These are phyloP conservation scores for Capitulum mitella DNA, from an alignment of 2,888 invertebrate species.

Conservation along the genomic window DNA sequence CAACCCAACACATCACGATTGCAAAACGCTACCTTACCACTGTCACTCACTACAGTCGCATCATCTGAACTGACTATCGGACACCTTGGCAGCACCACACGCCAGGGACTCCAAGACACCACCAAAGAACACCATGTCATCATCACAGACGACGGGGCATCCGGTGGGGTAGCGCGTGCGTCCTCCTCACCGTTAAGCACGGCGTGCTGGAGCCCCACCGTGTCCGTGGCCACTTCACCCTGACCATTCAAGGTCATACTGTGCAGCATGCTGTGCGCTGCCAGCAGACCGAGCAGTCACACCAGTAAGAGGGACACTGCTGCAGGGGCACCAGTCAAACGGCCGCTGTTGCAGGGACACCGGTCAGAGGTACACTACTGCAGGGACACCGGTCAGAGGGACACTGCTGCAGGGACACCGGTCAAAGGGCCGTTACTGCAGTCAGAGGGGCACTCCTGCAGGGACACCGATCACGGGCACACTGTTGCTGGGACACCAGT, in stretches of 20 bases:
- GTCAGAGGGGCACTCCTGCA: too few species aligned
- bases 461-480: too few species aligned
- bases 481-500: too few species aligned
- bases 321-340: too few species aligned
- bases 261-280: constrained; percentile 64
- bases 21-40: background rate
- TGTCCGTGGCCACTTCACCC: constrained; percentile 62
- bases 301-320: too few species aligned
- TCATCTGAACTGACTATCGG: background rate
- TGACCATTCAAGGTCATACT: constrained; percentile 66
- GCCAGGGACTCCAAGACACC: background rate
- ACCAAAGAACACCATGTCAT: background rate
- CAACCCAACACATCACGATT: too few species aligned
- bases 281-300: too few species aligned
- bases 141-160: background rate
- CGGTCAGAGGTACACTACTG: too few species aligned
- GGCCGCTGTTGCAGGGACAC: too few species aligned
- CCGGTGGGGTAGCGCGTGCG: background rate
- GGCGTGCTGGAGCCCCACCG: background rate
- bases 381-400: too few species aligned
- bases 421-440: too few species aligned
- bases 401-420: too few species aligned
- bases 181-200: background rate
- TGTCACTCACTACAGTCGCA: background rate
- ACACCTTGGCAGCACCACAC: background rate